Base-by-base conservation (phyloP, 2,888 invertebrate genomes). In the Eremobia ochroleuca region DNA sequence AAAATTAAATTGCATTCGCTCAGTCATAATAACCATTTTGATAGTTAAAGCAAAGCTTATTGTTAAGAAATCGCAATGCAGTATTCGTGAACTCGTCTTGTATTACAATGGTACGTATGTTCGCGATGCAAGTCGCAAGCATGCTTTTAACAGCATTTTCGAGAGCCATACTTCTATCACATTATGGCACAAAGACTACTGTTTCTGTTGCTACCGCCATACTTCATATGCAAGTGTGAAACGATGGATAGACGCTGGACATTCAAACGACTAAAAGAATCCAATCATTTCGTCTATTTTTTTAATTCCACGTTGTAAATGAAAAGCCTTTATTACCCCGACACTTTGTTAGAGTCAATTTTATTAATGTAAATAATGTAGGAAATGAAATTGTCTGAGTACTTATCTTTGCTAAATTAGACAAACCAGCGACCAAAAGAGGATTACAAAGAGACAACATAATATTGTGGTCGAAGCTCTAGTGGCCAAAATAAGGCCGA, bases 1-100 rank as follows among this genome's bases (percentile, higher is more conserved):
- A 3, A 55, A 43, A 69, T 34, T 52, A 25, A 76, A 73, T 71
- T 69, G 37, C 61, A 65, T 34, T 82, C 61, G 82, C 85, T 85
- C 31, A 73, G 65, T 55, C 25, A 46, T 65, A 34, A 55, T 18
- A 59, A 55, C 15, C 9, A 66, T 62, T 84, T 67, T 71, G 65
- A 79, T 70, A 62, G 69, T 76, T 74, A 52, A 13, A 62, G 67
- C 76, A 75, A 68, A 69, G 76, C 77, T 75, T 77, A 73, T 65
- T 66, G 79, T 77, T 61, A 85, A 81, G 73, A 79, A 81, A 88
- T 89, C 90, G 90, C 89, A 89, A 83, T 89, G 89, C 90, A 87
- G 90, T 83, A 86, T 85, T 87, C 80, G 83, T 80, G 77, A 80
- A 82, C 72, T 84, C 80, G 81, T 80, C 74, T 83, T 71, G 73